A percentile compares a stretch with the other conserved stretches of the same genome.
Evolutionary conservation across 2,797 vertebrate genomes (phyloP).

Genomic region (Coreius guichenoti): DNA sequence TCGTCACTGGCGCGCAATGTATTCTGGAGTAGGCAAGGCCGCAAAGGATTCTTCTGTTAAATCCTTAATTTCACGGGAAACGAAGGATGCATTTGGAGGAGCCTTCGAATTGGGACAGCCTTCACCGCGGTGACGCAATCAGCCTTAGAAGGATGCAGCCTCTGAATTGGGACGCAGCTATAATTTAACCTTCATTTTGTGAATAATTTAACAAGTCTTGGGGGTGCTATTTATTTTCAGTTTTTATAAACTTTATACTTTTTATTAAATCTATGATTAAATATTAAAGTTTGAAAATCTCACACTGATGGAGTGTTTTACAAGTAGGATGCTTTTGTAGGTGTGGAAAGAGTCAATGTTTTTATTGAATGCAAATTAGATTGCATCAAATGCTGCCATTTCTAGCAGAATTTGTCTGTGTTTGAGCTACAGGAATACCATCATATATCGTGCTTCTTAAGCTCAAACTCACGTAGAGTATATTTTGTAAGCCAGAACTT

Average conservation of each 20-base stretch:
- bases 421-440: not conserved
- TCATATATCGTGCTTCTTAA: not conserved
- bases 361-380: not conserved
- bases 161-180: too few relatives aligned
- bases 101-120: too few relatives aligned
- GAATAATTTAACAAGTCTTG: not conserved
- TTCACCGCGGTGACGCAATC: too few relatives aligned
- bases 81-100: too few relatives aligned
- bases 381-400: not conserved
- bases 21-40: too few relatives aligned
- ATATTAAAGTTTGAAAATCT: not conserved
- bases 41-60: too few relatives aligned
- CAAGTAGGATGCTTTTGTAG: not conserved
- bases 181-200: slow-evolving; percentile 1
- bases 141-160: too few relatives aligned
- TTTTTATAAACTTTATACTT: not conserved
- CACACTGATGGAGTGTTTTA: not conserved
- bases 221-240: not conserved
- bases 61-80: too few relatives aligned
- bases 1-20: too few relatives aligned
- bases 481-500: not conserved
- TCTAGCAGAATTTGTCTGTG: not conserved
- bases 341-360: not conserved
- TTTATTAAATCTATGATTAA: not conserved
- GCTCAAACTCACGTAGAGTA: not conserved